Conservation (phyloP, 2,797 vertebrate species). For the Acrossocheilus fasciatus region DNA sequence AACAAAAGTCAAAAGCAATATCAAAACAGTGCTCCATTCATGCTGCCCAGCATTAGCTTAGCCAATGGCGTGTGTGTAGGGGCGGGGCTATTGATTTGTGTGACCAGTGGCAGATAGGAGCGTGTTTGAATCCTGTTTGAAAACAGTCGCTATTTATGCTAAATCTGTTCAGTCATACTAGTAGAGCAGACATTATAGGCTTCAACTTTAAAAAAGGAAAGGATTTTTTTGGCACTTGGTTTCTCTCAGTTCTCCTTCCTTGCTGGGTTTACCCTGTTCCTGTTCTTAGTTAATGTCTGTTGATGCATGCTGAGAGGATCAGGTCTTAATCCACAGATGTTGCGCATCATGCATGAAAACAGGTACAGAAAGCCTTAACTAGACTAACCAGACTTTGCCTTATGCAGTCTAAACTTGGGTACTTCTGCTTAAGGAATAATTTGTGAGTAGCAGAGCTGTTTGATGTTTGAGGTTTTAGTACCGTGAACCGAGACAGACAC, state of each 20-base stretch:
- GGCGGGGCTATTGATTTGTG: not conserved
- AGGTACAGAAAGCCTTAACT: constrained; percentile 60
- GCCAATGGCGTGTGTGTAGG: not conserved
- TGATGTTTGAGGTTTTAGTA: not conserved
- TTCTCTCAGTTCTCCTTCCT: constrained; percentile 64
- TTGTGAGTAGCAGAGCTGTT: constrained; percentile 33
- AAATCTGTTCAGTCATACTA: not conserved
- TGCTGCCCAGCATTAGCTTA: not conserved
- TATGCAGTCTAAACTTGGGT: constrained; percentile 15
- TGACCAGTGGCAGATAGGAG: not conserved
- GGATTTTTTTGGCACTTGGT: constrained; percentile 46
- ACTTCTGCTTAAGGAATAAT: not conserved
- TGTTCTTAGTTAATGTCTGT: constrained; percentile 41
- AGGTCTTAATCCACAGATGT: constrained; percentile 41
- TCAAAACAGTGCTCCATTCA: not conserved
- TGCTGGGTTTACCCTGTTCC: constrained; percentile 57
- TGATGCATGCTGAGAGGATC: constrained; percentile 41
- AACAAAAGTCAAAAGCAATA: not conserved
- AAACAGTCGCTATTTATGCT: not conserved
- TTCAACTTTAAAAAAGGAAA: constrained; percentile 29
- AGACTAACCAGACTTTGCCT: constrained; percentile 29
- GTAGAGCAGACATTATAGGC: not conserved
- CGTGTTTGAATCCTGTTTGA: not conserved
- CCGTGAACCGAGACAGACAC: not conserved
- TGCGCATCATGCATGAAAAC: constrained; percentile 52